phyloP scores from a whole-genome alignment of 2,888 invertebrate genomes.

The Hirtodrosophila duncani region DNA sequence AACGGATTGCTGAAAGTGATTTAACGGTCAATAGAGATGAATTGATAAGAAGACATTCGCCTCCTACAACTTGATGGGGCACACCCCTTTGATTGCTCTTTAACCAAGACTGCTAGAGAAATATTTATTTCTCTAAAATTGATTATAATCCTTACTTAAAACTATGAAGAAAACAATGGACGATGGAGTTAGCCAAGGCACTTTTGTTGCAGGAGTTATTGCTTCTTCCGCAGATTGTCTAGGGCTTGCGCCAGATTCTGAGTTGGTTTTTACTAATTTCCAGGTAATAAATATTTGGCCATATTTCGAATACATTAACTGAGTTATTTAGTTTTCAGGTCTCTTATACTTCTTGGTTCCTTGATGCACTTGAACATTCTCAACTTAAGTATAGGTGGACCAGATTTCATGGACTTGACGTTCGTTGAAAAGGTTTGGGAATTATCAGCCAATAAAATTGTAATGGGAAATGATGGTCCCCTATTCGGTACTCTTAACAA shows the following conservation, averaged over 20 bases:
- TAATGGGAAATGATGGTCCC: slow-evolving; percentile 99
- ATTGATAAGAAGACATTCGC: too few species aligned
- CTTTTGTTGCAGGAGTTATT: slow-evolving; percentile 97
- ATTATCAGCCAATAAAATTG: slow-evolving; percentile 80
- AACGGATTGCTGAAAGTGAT: slow-evolving; percentile 53
- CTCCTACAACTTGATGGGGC: too few species aligned
- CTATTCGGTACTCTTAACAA: slow-evolving; percentile 97
- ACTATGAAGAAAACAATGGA: too few species aligned
- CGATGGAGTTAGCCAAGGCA: slow-evolving; percentile 97
- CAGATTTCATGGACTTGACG: slow-evolving; percentile 98
- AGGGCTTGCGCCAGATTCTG: slow-evolving; percentile 97
- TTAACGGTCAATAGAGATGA: slow-evolving; percentile 54
- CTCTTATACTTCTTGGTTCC: slow-evolving; percentile 98
- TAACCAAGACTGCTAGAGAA: too few species aligned
- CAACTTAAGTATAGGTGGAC: slow-evolving; percentile 97
- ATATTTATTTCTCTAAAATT: too few species aligned
- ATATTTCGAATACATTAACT: too few species aligned
- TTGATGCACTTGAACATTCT: slow-evolving; percentile 98
- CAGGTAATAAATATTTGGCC: too few species aligned
- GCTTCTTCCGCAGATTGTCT: slow-evolving; percentile 93
- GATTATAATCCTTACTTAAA: too few species aligned
- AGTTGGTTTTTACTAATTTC: slow-evolving; percentile 97
- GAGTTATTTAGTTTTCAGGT: too few species aligned
- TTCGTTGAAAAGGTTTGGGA: slow-evolving; percentile 91
- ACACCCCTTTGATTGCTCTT: too few species aligned